phyloP scores from a whole-genome alignment of 1,140 invertebrate genomes.

The Homalodisca vitripennis region DNA sequence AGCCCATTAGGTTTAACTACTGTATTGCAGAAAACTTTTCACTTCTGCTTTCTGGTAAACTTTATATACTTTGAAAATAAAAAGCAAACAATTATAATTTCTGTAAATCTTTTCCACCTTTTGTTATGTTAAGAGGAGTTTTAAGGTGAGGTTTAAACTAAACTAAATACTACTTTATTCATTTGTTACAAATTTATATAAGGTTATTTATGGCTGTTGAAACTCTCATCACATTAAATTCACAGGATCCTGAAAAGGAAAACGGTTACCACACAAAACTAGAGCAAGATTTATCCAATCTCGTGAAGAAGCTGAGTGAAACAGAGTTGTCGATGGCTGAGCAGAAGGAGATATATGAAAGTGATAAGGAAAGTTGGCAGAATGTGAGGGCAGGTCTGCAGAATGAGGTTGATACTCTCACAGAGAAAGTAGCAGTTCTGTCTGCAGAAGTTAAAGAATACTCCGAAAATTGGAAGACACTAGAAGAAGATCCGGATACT shows the following conservation, averaged over 20 bases:
- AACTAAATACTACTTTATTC: no score
- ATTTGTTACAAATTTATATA: no score
- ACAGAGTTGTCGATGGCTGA: conserved; percentile 34
- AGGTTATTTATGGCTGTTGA: no score
- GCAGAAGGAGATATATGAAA: conserved; percentile 37
- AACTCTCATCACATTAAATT: no score
- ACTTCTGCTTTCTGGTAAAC: no score
- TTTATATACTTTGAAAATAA: no score
- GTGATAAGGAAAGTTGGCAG: conserved; percentile 37
- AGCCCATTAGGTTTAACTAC: no score
- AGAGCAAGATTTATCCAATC: conserved; percentile 30
- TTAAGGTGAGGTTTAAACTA: no score
- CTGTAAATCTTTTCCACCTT: no score
- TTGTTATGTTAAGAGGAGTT: no score
- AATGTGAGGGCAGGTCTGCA: conserved; percentile 34
- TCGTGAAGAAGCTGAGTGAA: conserved; percentile 30
- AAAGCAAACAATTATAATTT: no score
- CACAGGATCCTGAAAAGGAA: conserved; percentile 20
- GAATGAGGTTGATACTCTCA: conserved; percentile 33
- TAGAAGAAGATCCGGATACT: conserved; percentile 36
- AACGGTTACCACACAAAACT: conserved; percentile 9
- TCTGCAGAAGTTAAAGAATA: conserved; percentile 31
- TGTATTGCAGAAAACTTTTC: no score
- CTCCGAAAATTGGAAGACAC: conserved; percentile 31
- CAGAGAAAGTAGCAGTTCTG: conserved; percentile 19